Evolutionary conservation across 1,140 invertebrate genomes (phyloP).

Genomic region (Magallana gigas): DNA sequence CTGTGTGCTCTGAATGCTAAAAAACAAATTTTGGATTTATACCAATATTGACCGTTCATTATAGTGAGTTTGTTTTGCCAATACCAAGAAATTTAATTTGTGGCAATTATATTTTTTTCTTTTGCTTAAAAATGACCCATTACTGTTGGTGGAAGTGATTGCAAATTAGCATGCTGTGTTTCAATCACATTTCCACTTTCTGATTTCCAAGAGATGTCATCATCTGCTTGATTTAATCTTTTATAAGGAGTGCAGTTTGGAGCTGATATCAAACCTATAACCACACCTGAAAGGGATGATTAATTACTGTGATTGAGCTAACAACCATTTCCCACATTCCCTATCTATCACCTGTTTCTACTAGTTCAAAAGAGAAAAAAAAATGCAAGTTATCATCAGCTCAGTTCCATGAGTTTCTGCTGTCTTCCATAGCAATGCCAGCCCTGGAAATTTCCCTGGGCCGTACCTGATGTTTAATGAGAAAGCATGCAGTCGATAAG

Average conservation of each 20-base stretch:
- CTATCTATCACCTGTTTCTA: slow-evolving; percentile 35
- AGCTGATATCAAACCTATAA: slow-evolving; percentile 4
- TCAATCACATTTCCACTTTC: no score
- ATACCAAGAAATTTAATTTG: neutral
- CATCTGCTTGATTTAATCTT: neutral
- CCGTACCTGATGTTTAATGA: slow-evolving; percentile 16
- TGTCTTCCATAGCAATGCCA: slow-evolving; percentile 37
- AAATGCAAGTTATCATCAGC: slow-evolving; percentile 1
- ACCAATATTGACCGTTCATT: neutral
- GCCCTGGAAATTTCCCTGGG: neutral
- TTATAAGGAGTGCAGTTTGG: neutral
- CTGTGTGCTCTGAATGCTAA: slow-evolving; percentile 2
- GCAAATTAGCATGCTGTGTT: no score
- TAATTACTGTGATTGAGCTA: slow-evolving; percentile 31
- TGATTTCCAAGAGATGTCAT: no score
- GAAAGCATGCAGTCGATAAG: slow-evolving; percentile 28
- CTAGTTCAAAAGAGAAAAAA: neutral
- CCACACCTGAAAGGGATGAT: slow-evolving; percentile 30
- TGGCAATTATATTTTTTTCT: neutral
- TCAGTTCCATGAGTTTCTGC: neutral
- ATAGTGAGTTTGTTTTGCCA: neutral
- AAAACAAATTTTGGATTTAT: neutral
- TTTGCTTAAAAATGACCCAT: no score
- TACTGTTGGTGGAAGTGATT: no score
- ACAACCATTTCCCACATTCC: slow-evolving; percentile 30